These are phyloP conservation scores for Neoarius graeffei DNA, from an alignment of 2,113 vertebrate genomes.

Conservation along the genomic window DNA sequence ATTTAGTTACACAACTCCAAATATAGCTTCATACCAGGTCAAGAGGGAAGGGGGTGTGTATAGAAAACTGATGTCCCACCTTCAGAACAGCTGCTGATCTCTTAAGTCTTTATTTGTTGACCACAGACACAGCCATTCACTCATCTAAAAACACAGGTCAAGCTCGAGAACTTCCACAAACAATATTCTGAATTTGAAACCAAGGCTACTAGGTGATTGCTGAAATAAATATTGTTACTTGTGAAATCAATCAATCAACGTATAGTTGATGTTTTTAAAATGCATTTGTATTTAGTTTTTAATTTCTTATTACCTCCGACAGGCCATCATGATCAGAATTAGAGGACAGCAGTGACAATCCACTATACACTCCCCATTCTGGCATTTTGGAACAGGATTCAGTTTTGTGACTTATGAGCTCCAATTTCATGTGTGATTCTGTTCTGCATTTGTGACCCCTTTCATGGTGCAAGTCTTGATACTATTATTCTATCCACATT, in stretches of 20 bases:
- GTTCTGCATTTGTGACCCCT: constrained; percentile 26
- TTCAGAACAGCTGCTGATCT: constrained; percentile 72
- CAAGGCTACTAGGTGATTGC: neutral
- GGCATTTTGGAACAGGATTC: constrained; percentile 49
- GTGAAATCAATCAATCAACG: neutral
- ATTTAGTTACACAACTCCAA: constrained; percentile 74
- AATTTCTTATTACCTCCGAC: neutral
- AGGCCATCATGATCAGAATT: neutral
- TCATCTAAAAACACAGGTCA: neutral
- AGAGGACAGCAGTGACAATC: neutral
- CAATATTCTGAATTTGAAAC: neutral
- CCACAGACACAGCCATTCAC: neutral
- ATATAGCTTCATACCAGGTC: constrained; percentile 66
- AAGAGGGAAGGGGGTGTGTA: constrained; percentile 36
- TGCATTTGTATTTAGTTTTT: neutral
- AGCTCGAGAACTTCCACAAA: neutral
- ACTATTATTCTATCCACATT: neutral
- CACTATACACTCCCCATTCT: constrained; percentile 1
- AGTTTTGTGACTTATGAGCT: constrained; percentile 17
- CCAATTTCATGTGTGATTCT: constrained; percentile 1
- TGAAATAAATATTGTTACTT: neutral
- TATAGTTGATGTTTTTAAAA: neutral
- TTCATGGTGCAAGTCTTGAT: neutral
- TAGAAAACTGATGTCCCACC: constrained; percentile 55
- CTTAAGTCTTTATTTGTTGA: constrained; percentile 48